Evolutionary conservation across 92 coral and sea anemone genomes (phyloP).

Genomic region (Micromussa lordhowensis): DNA sequence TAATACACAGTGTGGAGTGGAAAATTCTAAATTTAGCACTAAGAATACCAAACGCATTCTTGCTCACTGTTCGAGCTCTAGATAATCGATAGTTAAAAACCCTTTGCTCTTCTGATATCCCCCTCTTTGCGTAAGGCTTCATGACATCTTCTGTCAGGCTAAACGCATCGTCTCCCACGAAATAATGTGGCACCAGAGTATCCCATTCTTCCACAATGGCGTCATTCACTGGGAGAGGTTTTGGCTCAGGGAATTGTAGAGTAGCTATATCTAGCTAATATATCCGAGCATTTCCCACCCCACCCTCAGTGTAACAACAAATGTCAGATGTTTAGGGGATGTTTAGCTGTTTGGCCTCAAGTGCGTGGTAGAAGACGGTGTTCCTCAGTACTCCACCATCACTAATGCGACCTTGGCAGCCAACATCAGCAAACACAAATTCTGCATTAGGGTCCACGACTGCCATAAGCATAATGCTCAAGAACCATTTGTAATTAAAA

Average conservation of each 20-base stretch:
- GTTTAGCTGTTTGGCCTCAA: constrained; percentile 26
- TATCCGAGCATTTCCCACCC: too few relatives aligned
- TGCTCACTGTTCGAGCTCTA: constrained; percentile 59
- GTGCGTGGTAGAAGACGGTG: constrained; percentile 64
- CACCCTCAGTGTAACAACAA: too few relatives aligned
- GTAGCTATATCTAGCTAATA: too few relatives aligned
- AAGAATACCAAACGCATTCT: constrained; percentile 71
- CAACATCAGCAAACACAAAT: constrained; percentile 80
- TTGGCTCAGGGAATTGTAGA: too few relatives aligned
- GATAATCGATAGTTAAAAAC: constrained; percentile 66
- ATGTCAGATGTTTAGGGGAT: too few relatives aligned
- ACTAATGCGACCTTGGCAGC: constrained; percentile 80
- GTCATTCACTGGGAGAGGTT: constrained; percentile 33
- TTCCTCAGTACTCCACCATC: constrained; percentile 75
- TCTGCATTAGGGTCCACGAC: constrained; percentile 62
- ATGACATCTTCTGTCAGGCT: constrained; percentile 20
- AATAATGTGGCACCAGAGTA: constrained; percentile 38
- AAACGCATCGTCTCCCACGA: constrained; percentile 71
- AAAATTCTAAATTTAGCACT: constrained; percentile 54
- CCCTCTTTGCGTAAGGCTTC: constrained; percentile 66
- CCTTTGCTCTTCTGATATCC: constrained; percentile 46
- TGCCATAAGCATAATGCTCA: constrained; percentile 76
- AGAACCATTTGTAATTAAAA: constrained; percentile 68
- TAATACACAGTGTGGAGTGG: constrained; percentile 60
- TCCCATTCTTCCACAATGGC: constrained; percentile 31